phyloP scores from a whole-genome alignment of 1,140 invertebrate genomes.

The Notospermus geniculatus region DNA sequence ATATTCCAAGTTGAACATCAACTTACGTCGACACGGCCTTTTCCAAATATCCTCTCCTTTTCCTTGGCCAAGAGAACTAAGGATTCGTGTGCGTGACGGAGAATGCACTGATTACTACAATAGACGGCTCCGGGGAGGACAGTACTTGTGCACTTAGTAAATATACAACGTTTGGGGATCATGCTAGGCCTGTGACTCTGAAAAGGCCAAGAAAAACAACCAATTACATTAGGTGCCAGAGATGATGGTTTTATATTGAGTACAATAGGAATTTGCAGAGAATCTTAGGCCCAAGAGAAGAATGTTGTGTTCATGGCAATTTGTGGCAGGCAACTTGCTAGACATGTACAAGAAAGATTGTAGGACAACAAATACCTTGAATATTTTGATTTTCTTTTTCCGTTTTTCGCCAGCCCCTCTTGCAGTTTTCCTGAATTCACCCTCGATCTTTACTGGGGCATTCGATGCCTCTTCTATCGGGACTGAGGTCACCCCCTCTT shows the following conservation, averaged over 20 bases:
- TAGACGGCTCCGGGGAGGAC: constrained; percentile 68
- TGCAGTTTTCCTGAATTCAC: constrained; percentile 1
- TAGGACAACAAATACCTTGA: neutral
- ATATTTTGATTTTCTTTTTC: constrained; percentile 7
- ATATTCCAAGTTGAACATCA: too few species aligned
- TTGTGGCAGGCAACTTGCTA: too few species aligned
- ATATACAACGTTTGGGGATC: constrained; percentile 15
- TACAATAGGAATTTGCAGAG: too few species aligned
- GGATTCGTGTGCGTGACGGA: constrained; percentile 77
- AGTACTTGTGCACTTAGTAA: constrained; percentile 55
- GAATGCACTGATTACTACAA: constrained; percentile 83
- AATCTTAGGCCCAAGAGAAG: too few species aligned
- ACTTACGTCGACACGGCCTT: constrained; percentile 15
- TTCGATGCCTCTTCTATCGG: constrained; percentile 2
- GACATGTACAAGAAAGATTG: too few species aligned
- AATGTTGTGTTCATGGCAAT: too few species aligned
- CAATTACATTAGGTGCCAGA: too few species aligned
- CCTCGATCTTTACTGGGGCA: neutral
- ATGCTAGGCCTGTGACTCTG: too few species aligned
- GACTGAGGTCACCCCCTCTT: too few species aligned
- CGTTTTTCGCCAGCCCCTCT: neutral
- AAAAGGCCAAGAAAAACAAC: too few species aligned
- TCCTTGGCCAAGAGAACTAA: constrained; percentile 52
- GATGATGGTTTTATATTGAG: too few species aligned
- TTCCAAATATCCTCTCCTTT: constrained; percentile 27